phyloP scores from a whole-genome alignment of 2,797 vertebrate species.

The Sebastes hubbsi region DNA sequence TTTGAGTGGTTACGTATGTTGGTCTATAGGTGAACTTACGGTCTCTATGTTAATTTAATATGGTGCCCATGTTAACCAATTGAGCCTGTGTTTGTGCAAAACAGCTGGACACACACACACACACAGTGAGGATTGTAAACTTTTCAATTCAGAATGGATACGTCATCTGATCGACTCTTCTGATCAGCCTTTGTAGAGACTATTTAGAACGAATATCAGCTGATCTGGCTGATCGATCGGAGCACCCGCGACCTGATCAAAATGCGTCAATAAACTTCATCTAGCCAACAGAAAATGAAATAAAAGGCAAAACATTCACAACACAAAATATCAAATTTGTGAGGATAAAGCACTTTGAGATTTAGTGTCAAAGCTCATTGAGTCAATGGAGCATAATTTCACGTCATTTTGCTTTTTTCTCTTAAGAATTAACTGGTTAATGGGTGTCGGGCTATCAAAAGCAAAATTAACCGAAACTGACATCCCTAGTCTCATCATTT shows the following conservation, averaged over 20 bases:
- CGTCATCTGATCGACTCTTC: no score
- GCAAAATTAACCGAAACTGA: no score
- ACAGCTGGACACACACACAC: no score
- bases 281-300: neutral
- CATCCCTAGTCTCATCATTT: neutral
- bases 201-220: no score
- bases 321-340: neutral
- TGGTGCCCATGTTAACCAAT: no score
- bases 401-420: no score
- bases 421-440: no score
- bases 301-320: neutral
- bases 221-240: neutral
- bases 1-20: neutral
- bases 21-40: neutral
- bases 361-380: neutral
- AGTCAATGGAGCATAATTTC: neutral
- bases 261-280: neutral
- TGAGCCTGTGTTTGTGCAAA: no score
- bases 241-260: neutral
- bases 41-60: neutral
- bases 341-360: neutral
- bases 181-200: no score
- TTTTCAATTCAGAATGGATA: no score
- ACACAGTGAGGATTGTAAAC: no score
- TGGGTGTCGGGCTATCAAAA: no score